Base-by-base conservation (phyloP, 2,113 vertebrate genomes). In the Argyrosomus japonicus region DNA sequence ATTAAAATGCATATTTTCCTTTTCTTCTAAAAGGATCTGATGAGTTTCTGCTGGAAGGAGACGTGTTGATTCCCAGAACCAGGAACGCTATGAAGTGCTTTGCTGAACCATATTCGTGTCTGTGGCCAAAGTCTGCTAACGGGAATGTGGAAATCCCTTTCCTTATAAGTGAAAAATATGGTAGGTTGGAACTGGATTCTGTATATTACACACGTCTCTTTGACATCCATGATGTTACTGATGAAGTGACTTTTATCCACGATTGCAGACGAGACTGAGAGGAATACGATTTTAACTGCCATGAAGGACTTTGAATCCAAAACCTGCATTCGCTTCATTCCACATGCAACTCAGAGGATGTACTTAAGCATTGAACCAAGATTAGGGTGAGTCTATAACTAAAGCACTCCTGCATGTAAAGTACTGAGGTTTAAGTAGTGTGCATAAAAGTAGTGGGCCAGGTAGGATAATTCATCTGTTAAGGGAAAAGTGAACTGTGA, bases 301-400 rank as follows among this genome's bases (percentile, higher is more conserved):
- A 76, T 91, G 80, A 65, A 68, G 18, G 78, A 23, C 19, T 70
- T 94, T 1, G n/a, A 70, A 40, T 1, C 0, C 6, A 64, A 50
- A 21, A 93, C 92, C 75, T 94, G 93, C 81, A 58, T 95, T 58
- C 92, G 81, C 13, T 93, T 93, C 25, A 9, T 91, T 43, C 83
- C 87, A 7, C 79, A 64, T 0, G 1, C 0, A 0, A 0, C 0
- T 2, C 50, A 94, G 60, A 68, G 0, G 10, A 53, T 6, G 1
- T 93, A 92, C 81, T 15, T 95, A 1, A 87, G 61, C 73, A 71
- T 91, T 18, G 70, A 93, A 53, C 68, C 88, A 14, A 56, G 2
- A 65, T 18, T 2, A 1, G 94, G 94, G 93, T 95, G 21, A 92
- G 92, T 57, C 9, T n/a, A n/a, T n/a, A n/a, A n/a, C n/a, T n/a